Evolutionary conservation across 30 jellyfish, hydroid and myxozoan species (phyloP).

Genomic region (Catostylus mosaicus): DNA sequence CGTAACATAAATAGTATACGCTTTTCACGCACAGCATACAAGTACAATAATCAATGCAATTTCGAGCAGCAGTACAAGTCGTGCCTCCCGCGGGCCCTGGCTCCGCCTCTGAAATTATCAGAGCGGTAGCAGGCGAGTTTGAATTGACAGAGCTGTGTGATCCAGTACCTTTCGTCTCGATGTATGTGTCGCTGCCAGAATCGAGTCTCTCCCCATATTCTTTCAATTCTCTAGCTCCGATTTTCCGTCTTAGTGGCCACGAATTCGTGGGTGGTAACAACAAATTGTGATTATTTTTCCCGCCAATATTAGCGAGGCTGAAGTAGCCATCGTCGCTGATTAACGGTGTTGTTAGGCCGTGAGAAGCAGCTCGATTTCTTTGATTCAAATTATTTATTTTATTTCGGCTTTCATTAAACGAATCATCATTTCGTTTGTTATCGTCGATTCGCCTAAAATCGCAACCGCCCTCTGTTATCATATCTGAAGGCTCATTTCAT

Average conservation of each 20-base stretch:
- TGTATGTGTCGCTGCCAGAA: conserved; percentile 51
- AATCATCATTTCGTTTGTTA: background rate
- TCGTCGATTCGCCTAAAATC: background rate
- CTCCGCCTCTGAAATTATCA: conserved; percentile 19
- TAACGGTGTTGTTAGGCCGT: conserved; percentile 27
- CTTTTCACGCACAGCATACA: conserved; percentile 72
- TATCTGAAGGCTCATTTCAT: background rate
- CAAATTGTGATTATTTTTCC: conserved; percentile 15
- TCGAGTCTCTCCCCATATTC: conserved; percentile 61
- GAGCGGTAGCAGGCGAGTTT: conserved; percentile 25
- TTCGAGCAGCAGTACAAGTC: background rate
- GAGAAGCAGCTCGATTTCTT: conserved; percentile 30
- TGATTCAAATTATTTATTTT: conserved; percentile 11
- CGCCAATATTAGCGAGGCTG: conserved; percentile 44
- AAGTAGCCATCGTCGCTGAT: conserved; percentile 65
- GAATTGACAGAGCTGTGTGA: conserved; percentile 35
- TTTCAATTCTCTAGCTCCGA: conserved; percentile 51
- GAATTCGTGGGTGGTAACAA: conserved; percentile 69
- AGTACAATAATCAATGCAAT: conserved; percentile 68
- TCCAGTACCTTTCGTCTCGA: background rate
- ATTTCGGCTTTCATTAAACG: background rate
- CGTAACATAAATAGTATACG: conserved; percentile 50
- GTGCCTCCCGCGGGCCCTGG: background rate
- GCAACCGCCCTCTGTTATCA: background rate
- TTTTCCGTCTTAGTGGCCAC: conserved; percentile 72